phyloP scores from a whole-genome alignment of 2,888 invertebrate genomes.

The Ramazzottius varieornatus region DNA sequence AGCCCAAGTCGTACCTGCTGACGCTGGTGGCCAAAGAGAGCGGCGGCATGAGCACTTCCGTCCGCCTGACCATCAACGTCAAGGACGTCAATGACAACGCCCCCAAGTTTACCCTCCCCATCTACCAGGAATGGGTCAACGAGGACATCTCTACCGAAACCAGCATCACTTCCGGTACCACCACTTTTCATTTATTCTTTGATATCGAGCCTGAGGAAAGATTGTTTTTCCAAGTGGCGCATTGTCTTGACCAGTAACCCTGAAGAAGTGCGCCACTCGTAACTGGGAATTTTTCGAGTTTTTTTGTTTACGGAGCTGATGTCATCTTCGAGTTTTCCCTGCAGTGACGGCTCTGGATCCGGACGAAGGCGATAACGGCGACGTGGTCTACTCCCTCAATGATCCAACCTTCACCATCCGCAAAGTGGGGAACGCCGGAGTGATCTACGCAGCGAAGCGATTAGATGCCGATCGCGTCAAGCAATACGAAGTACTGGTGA shows the following conservation, averaged over 20 bases:
- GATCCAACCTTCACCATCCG: conserved; percentile 8
- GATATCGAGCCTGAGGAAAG: too few species aligned
- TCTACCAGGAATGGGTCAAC: conserved; percentile 39
- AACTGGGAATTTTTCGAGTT: too few species aligned
- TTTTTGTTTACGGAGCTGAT: too few species aligned
- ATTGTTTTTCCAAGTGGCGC: too few species aligned
- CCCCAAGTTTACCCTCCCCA: conserved; percentile 77
- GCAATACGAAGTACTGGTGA: conserved; percentile 61
- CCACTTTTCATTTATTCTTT: too few species aligned
- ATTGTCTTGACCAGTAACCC: too few species aligned
- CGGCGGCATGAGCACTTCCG: conserved; percentile 80
- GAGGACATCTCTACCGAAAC: conserved; percentile 7
- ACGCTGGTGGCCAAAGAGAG: conserved; percentile 79
- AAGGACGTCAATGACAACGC: conserved; percentile 93
- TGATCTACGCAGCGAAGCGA: conserved; percentile 20
- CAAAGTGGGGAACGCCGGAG: conserved; percentile 6
- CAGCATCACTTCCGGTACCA: conserved; percentile 6
- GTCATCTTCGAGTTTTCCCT: too few species aligned
- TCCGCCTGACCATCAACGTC: conserved; percentile 68
- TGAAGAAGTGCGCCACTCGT: too few species aligned
- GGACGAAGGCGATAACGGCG: conserved; percentile 6
- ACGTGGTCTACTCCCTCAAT: conserved; percentile 4
- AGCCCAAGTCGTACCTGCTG: conserved; percentile 72
- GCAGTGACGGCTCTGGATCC: conserved; percentile 7
- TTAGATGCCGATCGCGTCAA: conserved; percentile 32